A percentile compares a stretch with the other conserved stretches of the same genome.
These are phyloP conservation scores for Eulemur rufifrons DNA, from an alignment of 2,113 vertebrate species.

Conservation along the genomic window DNA sequence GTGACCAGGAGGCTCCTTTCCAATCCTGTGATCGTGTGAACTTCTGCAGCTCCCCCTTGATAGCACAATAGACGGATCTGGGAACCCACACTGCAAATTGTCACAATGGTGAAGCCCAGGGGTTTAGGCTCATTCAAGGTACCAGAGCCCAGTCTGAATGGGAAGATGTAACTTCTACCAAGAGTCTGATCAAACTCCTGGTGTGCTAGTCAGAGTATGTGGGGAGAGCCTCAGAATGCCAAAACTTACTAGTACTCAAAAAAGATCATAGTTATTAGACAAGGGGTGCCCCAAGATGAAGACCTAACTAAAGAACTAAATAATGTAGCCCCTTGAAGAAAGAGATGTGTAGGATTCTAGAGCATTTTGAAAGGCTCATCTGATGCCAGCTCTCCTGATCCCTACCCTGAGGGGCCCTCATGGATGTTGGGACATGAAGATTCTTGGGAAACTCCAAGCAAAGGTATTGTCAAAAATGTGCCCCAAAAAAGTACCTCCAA, in stretches of 20 bases:
- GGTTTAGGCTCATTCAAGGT: background rate
- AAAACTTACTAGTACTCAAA: background rate
- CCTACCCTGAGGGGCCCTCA: background rate
- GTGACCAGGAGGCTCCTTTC: conserved; percentile 54
- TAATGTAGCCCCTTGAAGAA: background rate
- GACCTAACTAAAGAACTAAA: background rate
- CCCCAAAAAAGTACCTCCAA: background rate
- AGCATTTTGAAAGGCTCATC: background rate
- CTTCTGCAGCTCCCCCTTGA: background rate
- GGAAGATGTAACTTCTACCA: background rate
- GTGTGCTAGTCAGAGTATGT: background rate
- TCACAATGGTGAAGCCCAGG: background rate
- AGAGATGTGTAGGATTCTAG: background rate
- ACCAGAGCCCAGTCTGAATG: background rate
- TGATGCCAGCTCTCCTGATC: background rate
- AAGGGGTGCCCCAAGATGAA: background rate
- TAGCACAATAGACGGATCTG: background rate
- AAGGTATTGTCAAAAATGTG: background rate
- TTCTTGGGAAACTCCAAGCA: background rate
- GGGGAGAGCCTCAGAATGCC: background rate
- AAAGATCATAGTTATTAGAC: background rate
- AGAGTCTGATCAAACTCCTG: background rate
- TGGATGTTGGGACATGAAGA: background rate
- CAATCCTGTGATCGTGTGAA: conserved; percentile 60
- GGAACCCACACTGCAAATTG: background rate